Evolutionary conservation across 2,888 invertebrate genomes (phyloP).

Genomic region (Tanypteryx hageni): DNA sequence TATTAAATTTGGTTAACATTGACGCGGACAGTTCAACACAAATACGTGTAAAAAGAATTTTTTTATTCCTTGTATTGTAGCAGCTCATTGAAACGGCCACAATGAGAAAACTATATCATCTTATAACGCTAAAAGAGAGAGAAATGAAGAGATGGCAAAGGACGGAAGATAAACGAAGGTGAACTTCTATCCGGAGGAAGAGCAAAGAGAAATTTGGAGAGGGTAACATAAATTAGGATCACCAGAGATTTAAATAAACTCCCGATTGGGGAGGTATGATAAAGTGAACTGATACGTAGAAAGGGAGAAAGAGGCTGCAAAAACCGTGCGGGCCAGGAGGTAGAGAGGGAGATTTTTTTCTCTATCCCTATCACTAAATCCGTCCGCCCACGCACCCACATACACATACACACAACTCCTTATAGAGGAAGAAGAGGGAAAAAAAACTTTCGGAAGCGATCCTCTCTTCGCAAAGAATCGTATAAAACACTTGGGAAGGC

Average conservation of each 20-base stretch:
- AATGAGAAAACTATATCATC: not conserved
- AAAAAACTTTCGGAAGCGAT: not conserved
- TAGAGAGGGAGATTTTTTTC: not conserved
- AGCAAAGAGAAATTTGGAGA: not conserved
- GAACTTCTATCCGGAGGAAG: not conserved
- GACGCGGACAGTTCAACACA: no score
- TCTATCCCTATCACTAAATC: not conserved
- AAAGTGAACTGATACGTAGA: not conserved
- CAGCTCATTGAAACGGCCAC: not conserved
- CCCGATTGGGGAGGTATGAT: not conserved
- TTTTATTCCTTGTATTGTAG: no score
- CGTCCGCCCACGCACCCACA: not conserved
- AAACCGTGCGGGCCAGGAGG: not conserved
- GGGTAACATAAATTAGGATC: not conserved
- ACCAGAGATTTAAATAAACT: not conserved
- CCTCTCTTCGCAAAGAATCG: not conserved
- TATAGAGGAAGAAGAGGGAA: not conserved
- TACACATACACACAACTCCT: not conserved
- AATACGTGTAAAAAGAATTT: no score
- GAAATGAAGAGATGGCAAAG: not conserved
- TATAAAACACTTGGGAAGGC: constrained; percentile 32
- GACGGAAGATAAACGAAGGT: not conserved
- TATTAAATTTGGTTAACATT: no score
- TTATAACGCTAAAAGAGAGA: not conserved
- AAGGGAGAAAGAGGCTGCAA: not conserved